Percentiles rank a stretch among this genome's conserved stretches.
Conservation (phyloP, 2,888 invertebrate species). For the Artemia sinica region DNA sequence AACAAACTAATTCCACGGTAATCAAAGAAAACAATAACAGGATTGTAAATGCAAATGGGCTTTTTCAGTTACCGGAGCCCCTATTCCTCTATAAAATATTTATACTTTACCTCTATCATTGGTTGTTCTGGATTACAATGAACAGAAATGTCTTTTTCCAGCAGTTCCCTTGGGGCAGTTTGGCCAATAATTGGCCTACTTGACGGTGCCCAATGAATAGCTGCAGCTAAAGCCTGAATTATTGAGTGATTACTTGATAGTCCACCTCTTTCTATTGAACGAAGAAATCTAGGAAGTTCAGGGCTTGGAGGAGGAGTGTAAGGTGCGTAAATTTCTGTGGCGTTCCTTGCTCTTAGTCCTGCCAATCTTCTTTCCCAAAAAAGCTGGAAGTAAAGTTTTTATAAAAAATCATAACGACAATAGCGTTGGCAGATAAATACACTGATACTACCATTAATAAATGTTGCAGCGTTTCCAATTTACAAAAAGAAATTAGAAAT, state of each 20-base stretch:
- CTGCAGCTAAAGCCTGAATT: constrained; percentile 78
- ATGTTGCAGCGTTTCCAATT: no score
- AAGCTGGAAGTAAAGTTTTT: constrained; percentile 31
- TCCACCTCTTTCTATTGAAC: constrained; percentile 27
- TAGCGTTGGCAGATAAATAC: no score
- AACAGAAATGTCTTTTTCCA: constrained; percentile 80
- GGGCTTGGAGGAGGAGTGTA: constrained; percentile 2
- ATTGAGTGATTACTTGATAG: constrained; percentile 30
- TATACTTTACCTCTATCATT: constrained; percentile 50
- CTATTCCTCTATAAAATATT: background rate
- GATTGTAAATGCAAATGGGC: no score
- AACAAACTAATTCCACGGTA: no score
- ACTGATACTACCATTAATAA: no score
- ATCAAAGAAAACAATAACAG: no score
- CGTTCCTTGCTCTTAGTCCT: constrained; percentile 71
- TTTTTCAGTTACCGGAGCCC: no score
- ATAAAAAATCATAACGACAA: constrained; percentile 12
- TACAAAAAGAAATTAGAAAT: no score
- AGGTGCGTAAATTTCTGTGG: constrained; percentile 37
- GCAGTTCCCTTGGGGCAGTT: constrained; percentile 56
- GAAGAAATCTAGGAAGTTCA: background rate
- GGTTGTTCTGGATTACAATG: constrained; percentile 92
- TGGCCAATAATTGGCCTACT: constrained; percentile 66
- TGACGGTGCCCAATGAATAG: constrained; percentile 68
- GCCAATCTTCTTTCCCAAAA: constrained; percentile 44